Evolutionary conservation across 1,140 invertebrate genomes (phyloP), one percentile per base, ranked within the genome.

Genomic region (Conopomorpha cramerella): DNA sequence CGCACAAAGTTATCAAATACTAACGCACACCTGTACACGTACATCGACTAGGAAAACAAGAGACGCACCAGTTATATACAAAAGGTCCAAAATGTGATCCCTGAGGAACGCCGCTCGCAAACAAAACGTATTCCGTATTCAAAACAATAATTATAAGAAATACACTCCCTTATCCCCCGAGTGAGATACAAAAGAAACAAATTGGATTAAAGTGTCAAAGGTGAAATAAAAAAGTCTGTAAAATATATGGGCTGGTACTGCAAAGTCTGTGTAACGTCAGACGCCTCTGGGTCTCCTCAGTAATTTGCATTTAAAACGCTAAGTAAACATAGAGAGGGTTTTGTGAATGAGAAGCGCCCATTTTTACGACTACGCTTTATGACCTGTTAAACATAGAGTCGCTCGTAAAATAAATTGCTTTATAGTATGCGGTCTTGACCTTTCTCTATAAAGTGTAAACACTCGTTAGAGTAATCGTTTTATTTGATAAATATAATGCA

Each of bases 131-230:
- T n/a, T n/a, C n/a, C n/a, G n/a, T n/a, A 56, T 51, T 65, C 54
- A 58, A 64, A 72, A 71, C 58, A 56, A 65, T 55, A 71, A 72
- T 76, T 72, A 76, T 71, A 61, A 58, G 43, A 29, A 59, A 45
- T 51, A 56, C 49, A 62, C 54, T 59, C 65, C 67, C 57, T 37
- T 36, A 45, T 70, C 67, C 62, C 67, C 25, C 25, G 67, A 55
- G 67, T 38, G 42, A 43, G 40, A 62, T 71, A 65, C 53, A 62
- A 45, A 62, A 55, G 51, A 62, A 72, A 71, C 60, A 71, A 76
- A 76, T 72, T 76, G 64, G 65, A 76, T 76, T 72, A 72, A 76
- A 76, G 49, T 72, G 66, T 76, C 71, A 76, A 72, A 76, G 71
- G 62, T 76, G 60, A 68, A 64, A 76, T 68, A 72, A 72, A 73